phyloP scores from a whole-genome alignment of 2,113 vertebrate genomes.

The Micronycteris hirsuta region DNA sequence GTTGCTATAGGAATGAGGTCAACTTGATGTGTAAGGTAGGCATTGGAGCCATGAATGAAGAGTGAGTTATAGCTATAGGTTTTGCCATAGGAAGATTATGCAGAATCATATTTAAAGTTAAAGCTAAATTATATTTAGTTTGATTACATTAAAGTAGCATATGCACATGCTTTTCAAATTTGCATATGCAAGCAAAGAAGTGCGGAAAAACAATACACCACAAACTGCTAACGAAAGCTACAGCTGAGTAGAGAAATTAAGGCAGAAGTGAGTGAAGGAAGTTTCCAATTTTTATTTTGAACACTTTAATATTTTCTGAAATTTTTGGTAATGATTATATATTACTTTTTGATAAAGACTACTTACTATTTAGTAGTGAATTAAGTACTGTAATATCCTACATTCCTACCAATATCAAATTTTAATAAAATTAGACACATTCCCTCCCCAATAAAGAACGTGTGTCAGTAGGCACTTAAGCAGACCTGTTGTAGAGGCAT shows the following conservation, averaged over 20 bases:
- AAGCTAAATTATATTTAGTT: neutral
- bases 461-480: neutral
- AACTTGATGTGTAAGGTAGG: neutral
- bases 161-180: neutral
- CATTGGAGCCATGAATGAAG: neutral
- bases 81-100: neutral
- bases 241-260: neutral
- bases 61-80: neutral
- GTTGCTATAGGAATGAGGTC: neutral
- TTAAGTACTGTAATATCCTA: neutral
- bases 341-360: neutral
- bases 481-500: neutral
- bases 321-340: neutral
- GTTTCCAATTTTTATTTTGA: neutral
- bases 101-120: constrained; percentile 21
- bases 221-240: neutral
- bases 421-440: neutral
- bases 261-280: neutral
- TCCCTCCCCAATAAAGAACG: neutral
- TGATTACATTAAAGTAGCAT: constrained; percentile 36
- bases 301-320: neutral
- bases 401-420: neutral
- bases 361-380: neutral
- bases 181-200: neutral
- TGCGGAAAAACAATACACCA: neutral